These are phyloP conservation scores for Masnerella sp. DNA, from an alignment of 2,888 invertebrate species.

Conservation along the genomic window DNA sequence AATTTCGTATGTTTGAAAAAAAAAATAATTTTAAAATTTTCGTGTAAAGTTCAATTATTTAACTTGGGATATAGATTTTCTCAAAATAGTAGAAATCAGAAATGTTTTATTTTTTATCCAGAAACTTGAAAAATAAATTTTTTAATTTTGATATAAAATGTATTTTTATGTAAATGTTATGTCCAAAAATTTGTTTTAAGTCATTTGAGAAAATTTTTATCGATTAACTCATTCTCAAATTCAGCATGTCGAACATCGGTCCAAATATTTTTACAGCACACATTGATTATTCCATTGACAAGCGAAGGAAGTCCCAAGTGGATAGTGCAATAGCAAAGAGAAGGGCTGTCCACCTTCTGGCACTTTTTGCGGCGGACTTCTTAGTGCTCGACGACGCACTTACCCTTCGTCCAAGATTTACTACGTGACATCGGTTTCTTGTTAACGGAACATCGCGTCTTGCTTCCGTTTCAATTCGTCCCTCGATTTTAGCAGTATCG, in stretches of 20 bases:
- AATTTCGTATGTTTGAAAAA: too few relatives aligned
- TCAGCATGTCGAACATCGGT: too few relatives aligned
- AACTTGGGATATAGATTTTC: too few relatives aligned
- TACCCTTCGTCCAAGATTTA: slow-evolving; percentile 64
- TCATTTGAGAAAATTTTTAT: not conserved
- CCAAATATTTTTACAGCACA: not conserved
- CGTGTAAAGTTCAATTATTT: too few relatives aligned
- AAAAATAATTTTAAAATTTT: too few relatives aligned
- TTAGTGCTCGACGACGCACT: slow-evolving; percentile 33
- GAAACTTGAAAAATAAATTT: too few relatives aligned
- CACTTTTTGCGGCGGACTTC: slow-evolving; percentile 33
- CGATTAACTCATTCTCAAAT: too few relatives aligned
- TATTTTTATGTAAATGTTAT: too few relatives aligned
- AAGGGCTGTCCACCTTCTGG: slow-evolving; percentile 48
- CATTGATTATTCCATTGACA: slow-evolving; percentile 14
- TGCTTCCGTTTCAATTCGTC: slow-evolving; percentile 61
- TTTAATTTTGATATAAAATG: too few relatives aligned
- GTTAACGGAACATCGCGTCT: slow-evolving; percentile 69
- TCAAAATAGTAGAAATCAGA: too few relatives aligned
- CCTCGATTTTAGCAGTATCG: slow-evolving; percentile 43
- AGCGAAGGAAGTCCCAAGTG: slow-evolving; percentile 41
- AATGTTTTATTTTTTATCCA: too few relatives aligned
- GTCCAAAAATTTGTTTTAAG: not conserved
- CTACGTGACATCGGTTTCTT: slow-evolving; percentile 72
- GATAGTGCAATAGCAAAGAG: slow-evolving; percentile 42